A percentile compares a stretch with the other conserved stretches of the same genome.
Evolutionary conservation across 1,140 invertebrate species (phyloP).

Genomic region (Caenorhabditis tropicalis): DNA sequence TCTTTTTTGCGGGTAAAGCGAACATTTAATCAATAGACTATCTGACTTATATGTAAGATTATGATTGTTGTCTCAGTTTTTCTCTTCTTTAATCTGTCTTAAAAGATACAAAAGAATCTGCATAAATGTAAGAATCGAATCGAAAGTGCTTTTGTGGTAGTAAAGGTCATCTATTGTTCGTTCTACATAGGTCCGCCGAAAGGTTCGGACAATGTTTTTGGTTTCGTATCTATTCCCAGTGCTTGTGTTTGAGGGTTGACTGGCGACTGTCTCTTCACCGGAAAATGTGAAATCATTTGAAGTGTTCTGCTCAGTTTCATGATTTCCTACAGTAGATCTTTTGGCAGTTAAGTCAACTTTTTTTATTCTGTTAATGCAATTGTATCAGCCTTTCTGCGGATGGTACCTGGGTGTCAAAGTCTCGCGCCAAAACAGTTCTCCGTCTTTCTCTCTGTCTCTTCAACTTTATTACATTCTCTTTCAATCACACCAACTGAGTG

Average conservation of each 20-base stretch:
- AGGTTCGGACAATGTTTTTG: background rate
- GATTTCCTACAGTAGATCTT: no score
- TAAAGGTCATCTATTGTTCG: slow-evolving; percentile 28
- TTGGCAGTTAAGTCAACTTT: no score
- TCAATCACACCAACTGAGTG: background rate
- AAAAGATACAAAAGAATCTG: slow-evolving; percentile 17
- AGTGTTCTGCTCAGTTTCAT: no score
- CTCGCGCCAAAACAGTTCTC: slow-evolving; percentile 22
- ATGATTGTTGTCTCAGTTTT: background rate
- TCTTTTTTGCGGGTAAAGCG: background rate
- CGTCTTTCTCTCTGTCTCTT: background rate
- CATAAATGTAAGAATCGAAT: background rate
- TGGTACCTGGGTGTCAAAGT: background rate
- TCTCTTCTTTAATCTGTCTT: background rate
- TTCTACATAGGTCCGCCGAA: background rate
- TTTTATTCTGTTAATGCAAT: no score
- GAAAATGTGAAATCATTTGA: no score
- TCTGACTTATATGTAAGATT: background rate
- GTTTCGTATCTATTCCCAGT: no score
- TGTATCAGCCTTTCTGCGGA: no score
- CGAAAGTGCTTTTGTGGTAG: background rate
- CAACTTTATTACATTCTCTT: background rate
- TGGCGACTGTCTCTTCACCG: no score
- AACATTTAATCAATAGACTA: background rate
- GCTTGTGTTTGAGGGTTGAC: no score